Conservation (phyloP, 2,113 vertebrate genomes). For the Pandion haliaetus region DNA sequence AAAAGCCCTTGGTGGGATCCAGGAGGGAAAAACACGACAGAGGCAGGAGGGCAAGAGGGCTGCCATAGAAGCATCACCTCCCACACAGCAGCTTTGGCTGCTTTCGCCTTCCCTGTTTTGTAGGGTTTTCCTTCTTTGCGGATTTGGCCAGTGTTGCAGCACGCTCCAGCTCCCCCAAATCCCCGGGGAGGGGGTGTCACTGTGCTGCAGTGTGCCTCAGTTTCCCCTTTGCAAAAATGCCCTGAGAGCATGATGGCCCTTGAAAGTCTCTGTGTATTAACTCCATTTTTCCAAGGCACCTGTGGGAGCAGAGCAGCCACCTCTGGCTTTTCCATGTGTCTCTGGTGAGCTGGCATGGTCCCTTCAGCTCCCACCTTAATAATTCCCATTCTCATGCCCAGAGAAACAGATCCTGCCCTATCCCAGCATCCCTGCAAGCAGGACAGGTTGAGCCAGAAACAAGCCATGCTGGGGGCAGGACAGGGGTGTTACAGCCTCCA, state of each 20-base stretch:
- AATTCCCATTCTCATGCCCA: fast-evolving
- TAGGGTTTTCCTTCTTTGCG: not conserved
- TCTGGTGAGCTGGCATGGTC: fast-evolving
- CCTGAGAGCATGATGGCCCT: not conserved
- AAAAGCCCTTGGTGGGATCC: not conserved
- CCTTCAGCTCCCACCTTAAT: not conserved
- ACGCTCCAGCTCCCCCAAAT: fast-evolving
- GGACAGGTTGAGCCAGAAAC: not conserved
- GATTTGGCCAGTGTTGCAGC: fast-evolving
- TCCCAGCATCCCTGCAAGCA: not conserved
- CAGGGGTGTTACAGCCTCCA: fast-evolving
- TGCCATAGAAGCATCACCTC: not conserved
- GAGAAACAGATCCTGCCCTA: not conserved
- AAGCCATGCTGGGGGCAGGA: fast-evolving
- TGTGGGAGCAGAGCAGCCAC: not conserved
- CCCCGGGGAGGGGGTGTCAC: fast-evolving
- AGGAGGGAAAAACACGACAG: not conserved
- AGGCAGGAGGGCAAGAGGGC: not conserved
- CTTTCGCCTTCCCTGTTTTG: not conserved
- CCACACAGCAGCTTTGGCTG: fast-evolving
- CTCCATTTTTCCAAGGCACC: not conserved
- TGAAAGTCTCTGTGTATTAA: not conserved
- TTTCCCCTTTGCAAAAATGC: not conserved
- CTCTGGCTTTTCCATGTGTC: fast-evolving
- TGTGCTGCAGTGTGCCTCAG: not conserved